Evolutionary conservation across 2,888 invertebrate species (phyloP).

Genomic region (Oscheius sp.): DNA sequence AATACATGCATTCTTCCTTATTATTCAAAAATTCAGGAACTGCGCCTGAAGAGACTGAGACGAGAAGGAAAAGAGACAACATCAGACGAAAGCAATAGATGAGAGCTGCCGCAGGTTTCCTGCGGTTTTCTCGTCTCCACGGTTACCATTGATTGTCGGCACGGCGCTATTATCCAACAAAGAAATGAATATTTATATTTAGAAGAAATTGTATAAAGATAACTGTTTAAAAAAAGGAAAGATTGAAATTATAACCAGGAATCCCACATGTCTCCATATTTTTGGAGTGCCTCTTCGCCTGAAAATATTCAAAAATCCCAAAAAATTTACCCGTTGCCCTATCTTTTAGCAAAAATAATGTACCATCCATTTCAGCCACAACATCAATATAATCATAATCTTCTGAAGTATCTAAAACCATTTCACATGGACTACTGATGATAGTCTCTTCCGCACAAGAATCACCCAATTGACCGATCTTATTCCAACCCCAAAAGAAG

Average conservation of each 20-base stretch:
- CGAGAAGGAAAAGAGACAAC: background rate
- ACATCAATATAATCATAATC: background rate
- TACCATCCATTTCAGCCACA: background rate
- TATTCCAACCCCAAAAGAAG: background rate
- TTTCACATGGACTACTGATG: background rate
- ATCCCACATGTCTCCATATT: background rate
- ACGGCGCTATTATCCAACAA: conserved; percentile 13
- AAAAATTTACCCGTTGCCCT: background rate
- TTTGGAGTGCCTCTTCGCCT: background rate
- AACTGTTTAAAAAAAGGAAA: too few species aligned
- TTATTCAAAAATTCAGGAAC: too few species aligned
- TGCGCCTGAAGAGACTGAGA: background rate
- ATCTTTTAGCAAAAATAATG: background rate
- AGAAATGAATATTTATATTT: too few species aligned
- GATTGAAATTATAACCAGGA: too few species aligned
- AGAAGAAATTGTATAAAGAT: too few species aligned
- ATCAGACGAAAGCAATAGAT: background rate
- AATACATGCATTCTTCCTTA: background rate
- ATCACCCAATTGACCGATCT: background rate
- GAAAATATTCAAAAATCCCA: background rate
- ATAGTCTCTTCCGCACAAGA: background rate
- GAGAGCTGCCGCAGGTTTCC: background rate
- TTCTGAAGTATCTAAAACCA: background rate
- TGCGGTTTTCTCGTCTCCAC: conserved; percentile 18
- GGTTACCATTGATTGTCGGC: conserved; percentile 21